Evolutionary conservation across 2,113 vertebrate genomes (phyloP), one percentile per base, ranked within the genome.

Genomic region (Chaetura pelagica): DNA sequence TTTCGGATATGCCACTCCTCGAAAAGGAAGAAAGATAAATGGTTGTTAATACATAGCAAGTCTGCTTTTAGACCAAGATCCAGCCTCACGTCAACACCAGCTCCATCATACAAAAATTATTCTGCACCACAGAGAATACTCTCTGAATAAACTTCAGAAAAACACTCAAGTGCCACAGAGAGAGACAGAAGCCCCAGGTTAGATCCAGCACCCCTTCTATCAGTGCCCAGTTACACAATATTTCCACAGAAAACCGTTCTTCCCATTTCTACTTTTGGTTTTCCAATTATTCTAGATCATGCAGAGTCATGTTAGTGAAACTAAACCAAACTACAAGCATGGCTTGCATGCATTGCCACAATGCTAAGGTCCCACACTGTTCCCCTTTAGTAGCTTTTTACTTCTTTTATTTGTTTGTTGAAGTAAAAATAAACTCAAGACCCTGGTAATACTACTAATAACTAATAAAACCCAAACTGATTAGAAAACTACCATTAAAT

Each of bases 1-100:
- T 97, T 97, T 96, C 55, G 68, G 77, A 67, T 46, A 89, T 32
- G 71, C 96, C 96, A 95, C 95, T 98, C 97, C 99, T 99, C 95
- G 59, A 98, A 98, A 48, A 96, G 81, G 81, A 96, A 75, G 72
- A 94, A 38, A 80, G 80, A 95, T 6, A 73, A 76, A 91, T 2
- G 15, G 69, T 52, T 82, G 84, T 96, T 94, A 90, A 86, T 14
- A 40, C 0, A 10, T 2, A n/a, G 9, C 67, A 78, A 78, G 38
- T 23, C 61, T 49, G 66, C 38, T 51, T 46, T 46, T 13, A 71
- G 49, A 73, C 55, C 62, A 74, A 58, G 58, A 69, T 30, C 29
- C 55, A 10, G 32, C 15, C 44, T 66, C 68, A 18, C 42, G 55
- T 4, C 78, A 66, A 7, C 44, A 42, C 17, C 4, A 27, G 34